Percentiles rank a stretch among this genome's conserved stretches.
Evolutionary conservation across 2,888 invertebrate species (phyloP).

Genomic region (Stenurella melanura): DNA sequence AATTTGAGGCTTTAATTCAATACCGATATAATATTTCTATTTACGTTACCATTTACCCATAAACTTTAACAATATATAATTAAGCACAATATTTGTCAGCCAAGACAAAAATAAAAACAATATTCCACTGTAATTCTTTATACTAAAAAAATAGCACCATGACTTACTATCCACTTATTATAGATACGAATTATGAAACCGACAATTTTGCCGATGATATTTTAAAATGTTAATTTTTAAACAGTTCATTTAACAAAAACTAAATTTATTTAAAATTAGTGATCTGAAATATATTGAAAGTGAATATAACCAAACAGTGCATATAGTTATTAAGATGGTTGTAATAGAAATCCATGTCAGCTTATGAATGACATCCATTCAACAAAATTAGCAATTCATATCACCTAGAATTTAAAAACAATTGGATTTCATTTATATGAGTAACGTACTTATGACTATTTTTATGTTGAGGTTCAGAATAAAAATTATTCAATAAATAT

Average conservation of each 20-base stretch:
- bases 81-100: slow-evolving; percentile 42
- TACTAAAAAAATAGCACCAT: slow-evolving; percentile 35
- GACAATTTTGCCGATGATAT: not conserved
- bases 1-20: too few relatives aligned
- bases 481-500: too few relatives aligned
- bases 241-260: too few relatives aligned
- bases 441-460: too few relatives aligned
- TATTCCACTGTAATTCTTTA: slow-evolving; percentile 31
- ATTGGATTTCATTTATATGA: too few relatives aligned
- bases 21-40: too few relatives aligned
- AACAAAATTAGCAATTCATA: too few relatives aligned
- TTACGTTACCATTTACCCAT: too few relatives aligned
- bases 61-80: not conserved
- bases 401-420: too few relatives aligned
- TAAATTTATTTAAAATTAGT: not conserved
- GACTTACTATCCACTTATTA: slow-evolving; percentile 21
- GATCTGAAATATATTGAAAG: not conserved
- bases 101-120: slow-evolving; percentile 29
- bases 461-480: too few relatives aligned
- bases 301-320: not conserved
- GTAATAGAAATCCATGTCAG: too few relatives aligned
- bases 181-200: slow-evolving; percentile 14
- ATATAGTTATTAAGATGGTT: not conserved
- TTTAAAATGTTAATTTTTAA: not conserved
- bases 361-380: too few relatives aligned